phyloP scores from a whole-genome alignment of 2,113 vertebrate species.

The Emydura subglobosa region DNA sequence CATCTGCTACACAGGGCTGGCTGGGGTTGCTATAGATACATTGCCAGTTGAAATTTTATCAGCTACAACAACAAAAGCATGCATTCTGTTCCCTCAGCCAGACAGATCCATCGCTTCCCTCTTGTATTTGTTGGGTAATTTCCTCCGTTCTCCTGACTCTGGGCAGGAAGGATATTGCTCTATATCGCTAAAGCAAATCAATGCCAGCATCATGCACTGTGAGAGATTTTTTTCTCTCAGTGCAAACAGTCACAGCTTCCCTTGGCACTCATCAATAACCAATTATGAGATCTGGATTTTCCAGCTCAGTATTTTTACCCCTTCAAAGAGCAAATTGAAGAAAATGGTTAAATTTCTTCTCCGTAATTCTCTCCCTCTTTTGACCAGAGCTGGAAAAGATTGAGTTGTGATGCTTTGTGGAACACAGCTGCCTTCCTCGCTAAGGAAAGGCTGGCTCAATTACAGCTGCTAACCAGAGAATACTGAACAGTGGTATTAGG shows the following conservation, averaged over 20 bases:
- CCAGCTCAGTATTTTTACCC: conserved; percentile 18
- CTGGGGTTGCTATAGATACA: not conserved
- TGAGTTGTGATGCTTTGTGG: not conserved
- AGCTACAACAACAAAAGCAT: not conserved
- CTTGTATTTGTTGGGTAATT: not conserved
- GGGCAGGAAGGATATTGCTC: conserved; percentile 7
- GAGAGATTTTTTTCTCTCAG: conserved; percentile 48
- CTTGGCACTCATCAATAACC: conserved; percentile 44
- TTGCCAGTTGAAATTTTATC: not conserved
- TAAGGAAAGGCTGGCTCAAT: not conserved
- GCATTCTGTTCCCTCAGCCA: not conserved
- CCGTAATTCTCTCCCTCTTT: not conserved
- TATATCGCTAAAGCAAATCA: conserved; percentile 49
- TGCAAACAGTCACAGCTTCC: conserved; percentile 32
- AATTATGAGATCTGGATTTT: conserved; percentile 40
- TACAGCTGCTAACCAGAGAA: not conserved
- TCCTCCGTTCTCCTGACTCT: not conserved
- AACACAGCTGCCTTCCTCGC: not conserved
- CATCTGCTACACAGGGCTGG: not conserved
- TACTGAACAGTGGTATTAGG: not conserved
- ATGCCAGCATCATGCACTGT: not conserved
- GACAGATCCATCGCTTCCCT: not conserved
- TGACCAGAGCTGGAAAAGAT: conserved; percentile 1
- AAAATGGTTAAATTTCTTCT: conserved; percentile 37
- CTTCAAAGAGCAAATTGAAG: conserved; percentile 4